These are phyloP conservation scores for Schizopygopsis pylzovi DNA, from an alignment of 2,797 vertebrate genomes.

Conservation along the genomic window DNA sequence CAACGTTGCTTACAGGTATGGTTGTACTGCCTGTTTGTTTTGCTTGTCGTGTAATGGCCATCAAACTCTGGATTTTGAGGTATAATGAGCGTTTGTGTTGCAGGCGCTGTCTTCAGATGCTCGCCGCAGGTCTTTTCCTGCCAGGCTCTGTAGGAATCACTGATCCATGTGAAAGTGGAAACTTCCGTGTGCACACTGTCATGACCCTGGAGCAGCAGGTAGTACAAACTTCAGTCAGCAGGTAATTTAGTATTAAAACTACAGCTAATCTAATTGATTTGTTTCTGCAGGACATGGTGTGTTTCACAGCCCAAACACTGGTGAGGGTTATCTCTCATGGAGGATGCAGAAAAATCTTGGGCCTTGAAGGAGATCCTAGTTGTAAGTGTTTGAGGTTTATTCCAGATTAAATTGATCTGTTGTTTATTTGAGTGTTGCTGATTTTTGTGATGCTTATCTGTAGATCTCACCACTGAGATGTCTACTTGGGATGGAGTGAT, in stretches of 20 bases:
- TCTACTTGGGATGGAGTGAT: constrained; percentile 98
- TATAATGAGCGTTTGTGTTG: constrained; percentile 12
- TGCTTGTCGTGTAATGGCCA: not conserved
- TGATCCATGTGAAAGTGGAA: constrained; percentile 95
- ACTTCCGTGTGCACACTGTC: constrained; percentile 95
- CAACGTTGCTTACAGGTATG: constrained; percentile 91
- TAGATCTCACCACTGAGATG: constrained; percentile 93
- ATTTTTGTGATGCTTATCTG: not conserved
- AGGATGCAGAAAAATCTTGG: constrained; percentile 94
- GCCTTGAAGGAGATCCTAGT: constrained; percentile 94
- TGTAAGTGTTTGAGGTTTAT: constrained; percentile 77
- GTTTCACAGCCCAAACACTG: constrained; percentile 95
- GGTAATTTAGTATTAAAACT: not conserved
- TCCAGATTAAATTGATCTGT: not conserved
- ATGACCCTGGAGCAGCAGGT: constrained; percentile 99
- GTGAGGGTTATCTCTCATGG: constrained; percentile 95
- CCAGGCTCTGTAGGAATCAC: constrained; percentile 96
- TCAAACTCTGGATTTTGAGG: not conserved
- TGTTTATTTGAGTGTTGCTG: not conserved
- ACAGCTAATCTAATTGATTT: not conserved
- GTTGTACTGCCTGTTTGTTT: not conserved
- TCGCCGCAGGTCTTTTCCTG: constrained; percentile 93
- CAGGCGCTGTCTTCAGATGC: constrained; percentile 96
- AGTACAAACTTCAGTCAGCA: not conserved
- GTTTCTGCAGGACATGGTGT: constrained; percentile 91